Evolutionary conservation across 1,140 invertebrate species (phyloP).

Genomic region (Lepidurus couesii): DNA sequence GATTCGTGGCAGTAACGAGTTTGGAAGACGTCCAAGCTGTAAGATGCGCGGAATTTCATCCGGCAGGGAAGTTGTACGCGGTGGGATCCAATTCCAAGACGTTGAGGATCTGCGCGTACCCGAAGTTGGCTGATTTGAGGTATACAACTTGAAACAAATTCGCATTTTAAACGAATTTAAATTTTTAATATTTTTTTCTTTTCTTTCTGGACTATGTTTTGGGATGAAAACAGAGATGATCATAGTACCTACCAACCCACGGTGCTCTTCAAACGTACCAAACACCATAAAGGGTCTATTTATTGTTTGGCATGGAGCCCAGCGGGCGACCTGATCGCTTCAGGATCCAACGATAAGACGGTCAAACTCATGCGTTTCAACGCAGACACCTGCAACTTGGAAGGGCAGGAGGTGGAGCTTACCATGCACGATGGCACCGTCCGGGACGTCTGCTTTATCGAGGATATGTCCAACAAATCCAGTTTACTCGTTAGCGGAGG

Average conservation of each 20-base stretch:
- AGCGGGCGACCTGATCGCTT: slow-evolving; percentile 89
- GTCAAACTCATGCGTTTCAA: slow-evolving; percentile 95
- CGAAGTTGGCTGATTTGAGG: slow-evolving; percentile 79
- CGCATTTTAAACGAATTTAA: neutral
- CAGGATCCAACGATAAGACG: slow-evolving; percentile 97
- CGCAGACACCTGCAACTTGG: slow-evolving; percentile 75
- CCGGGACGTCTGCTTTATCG: slow-evolving; percentile 92
- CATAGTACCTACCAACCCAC: slow-evolving; percentile 76
- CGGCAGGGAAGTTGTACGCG: slow-evolving; percentile 86
- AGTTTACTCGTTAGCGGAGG: slow-evolving; percentile 91
- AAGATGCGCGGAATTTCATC: slow-evolving; percentile 95
- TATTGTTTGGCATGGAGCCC: slow-evolving; percentile 96
- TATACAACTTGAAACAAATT: slow-evolving; percentile 45
- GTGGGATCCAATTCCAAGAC: slow-evolving; percentile 98
- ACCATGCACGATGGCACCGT: slow-evolving; percentile 98
- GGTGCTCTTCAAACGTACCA: slow-evolving; percentile 85
- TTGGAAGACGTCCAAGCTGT: slow-evolving; percentile 94
- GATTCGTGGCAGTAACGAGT: slow-evolving; percentile 86
- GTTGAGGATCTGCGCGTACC: slow-evolving; percentile 89
- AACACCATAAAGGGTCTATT: slow-evolving; percentile 97
- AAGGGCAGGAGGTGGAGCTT: slow-evolving; percentile 80
- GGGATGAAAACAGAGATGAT: slow-evolving; percentile 56
- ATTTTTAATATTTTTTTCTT: neutral
- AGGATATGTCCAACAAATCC: slow-evolving; percentile 85
- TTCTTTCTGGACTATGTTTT: neutral